Percentiles rank a stretch among this genome's conserved stretches.
Conservation (phyloP, 2,888 invertebrate genomes). For the Elysia crispata region DNA sequence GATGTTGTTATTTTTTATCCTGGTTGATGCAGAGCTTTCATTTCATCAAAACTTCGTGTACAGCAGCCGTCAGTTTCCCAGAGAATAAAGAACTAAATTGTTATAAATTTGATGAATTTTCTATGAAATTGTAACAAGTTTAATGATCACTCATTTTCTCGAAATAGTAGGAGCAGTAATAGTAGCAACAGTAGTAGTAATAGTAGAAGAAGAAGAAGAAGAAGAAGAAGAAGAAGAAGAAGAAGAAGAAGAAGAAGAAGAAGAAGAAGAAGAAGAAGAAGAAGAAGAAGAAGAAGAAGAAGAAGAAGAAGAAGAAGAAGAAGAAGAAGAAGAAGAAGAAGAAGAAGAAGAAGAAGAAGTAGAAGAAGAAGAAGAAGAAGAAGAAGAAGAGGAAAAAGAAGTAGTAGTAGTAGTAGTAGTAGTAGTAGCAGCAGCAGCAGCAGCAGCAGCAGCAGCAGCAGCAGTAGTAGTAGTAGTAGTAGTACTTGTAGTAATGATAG, state of each 20-base stretch:
- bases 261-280: slow-evolving; percentile 10
- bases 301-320: background rate
- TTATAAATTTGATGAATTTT: no score
- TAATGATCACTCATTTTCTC: no score
- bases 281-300: background rate
- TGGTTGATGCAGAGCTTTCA: no score
- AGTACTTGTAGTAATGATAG: no score
- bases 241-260: slow-evolving; percentile 1
- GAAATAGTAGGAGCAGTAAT: background rate
- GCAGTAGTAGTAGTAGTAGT: background rate
- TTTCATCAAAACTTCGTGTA: no score
- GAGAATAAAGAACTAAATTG: no score
- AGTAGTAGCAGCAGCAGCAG: background rate
- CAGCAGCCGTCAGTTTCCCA: no score
- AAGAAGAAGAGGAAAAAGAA: background rate
- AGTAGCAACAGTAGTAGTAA: background rate
- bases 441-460: slow-evolving; percentile 9
- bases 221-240: background rate
- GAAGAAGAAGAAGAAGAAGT: background rate
- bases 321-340: background rate
- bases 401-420: background rate
- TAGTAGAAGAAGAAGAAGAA: background rate
- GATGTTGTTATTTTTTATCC: no score
- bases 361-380: background rate
- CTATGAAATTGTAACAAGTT: no score